Evolutionary conservation across 1,140 invertebrate species (phyloP).

Genomic region (Drosophila elegans): DNA sequence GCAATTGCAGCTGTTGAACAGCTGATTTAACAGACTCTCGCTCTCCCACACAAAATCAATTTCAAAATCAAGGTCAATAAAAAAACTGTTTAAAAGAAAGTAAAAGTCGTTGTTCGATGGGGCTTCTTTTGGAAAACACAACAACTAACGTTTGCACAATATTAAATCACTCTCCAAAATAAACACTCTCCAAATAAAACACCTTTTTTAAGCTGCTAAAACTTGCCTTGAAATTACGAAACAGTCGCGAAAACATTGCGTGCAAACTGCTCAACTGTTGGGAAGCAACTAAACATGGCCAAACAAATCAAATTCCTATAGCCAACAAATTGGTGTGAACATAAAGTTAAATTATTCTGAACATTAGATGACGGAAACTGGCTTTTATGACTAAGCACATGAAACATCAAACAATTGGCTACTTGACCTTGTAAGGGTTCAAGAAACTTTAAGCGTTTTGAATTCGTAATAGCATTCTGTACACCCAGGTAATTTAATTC

Average conservation of each 20-base stretch:
- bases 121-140: not conserved
- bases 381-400: conserved; percentile 29
- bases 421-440: conserved; percentile 39
- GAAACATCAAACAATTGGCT: conserved; percentile 17
- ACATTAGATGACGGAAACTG: conserved; percentile 39
- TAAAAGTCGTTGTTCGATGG: conserved; percentile 7
- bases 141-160: not conserved
- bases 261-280: conserved; percentile 50
- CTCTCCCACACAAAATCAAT: conserved; percentile 26
- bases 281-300: conserved; percentile 66
- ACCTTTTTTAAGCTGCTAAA: not conserved
- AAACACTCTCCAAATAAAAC: conserved; percentile 1
- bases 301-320: conserved; percentile 45
- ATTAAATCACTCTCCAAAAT: not conserved
- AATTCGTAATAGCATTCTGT: not conserved
- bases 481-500: not conserved
- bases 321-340: conserved; percentile 21
- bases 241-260: conserved; percentile 70
- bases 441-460: conserved; percentile 28
- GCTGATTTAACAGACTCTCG: conserved; percentile 27
- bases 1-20: conserved; percentile 22
- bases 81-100: conserved; percentile 17
- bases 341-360: conserved; percentile 36
- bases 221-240: conserved; percentile 79
- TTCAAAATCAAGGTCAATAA: conserved; percentile 46